Percentiles rank a stretch among this genome's conserved stretches.
Conservation (phyloP, 2,888 invertebrate genomes). For the Willowsia nigromaculata region DNA sequence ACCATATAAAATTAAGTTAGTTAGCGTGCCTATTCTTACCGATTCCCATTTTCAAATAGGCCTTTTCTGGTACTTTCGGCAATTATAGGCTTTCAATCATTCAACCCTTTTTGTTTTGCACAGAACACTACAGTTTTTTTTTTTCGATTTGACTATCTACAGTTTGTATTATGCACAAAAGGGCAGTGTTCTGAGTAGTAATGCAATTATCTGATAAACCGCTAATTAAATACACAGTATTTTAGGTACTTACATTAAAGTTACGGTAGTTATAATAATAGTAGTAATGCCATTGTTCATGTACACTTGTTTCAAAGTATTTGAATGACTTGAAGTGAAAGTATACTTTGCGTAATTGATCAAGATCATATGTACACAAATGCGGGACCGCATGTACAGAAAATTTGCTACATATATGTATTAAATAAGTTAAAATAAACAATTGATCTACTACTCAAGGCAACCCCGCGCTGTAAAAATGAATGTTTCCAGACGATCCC, state of each 20-base stretch:
- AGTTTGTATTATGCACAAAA: too few relatives aligned
- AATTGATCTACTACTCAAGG: constrained; percentile 71
- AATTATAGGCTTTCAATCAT: neutral
- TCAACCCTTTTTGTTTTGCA: neutral
- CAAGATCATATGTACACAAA: neutral
- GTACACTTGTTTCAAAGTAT: constrained; percentile 32
- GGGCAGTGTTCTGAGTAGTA: too few relatives aligned
- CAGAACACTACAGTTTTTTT: neutral
- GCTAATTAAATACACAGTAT: neutral
- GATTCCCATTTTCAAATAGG: neutral
- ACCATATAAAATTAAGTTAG: too few relatives aligned
- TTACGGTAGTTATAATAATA: neutral
- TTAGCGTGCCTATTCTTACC: too few relatives aligned
- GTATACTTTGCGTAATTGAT: constrained; percentile 30
- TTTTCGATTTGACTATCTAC: too few relatives aligned
- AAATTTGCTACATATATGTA: neutral
- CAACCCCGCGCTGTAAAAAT: constrained; percentile 77
- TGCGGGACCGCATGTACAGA: neutral
- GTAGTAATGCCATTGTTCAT: constrained; percentile 7
- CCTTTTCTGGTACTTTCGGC: neutral
- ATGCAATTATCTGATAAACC: too few relatives aligned
- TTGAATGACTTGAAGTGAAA: constrained; percentile 46
- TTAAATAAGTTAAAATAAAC: neutral
- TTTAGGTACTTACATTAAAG: neutral
- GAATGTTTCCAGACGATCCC: constrained; percentile 77